Percentiles rank a stretch among this genome's conserved stretches.
phyloP scores from a whole-genome alignment of 2,888 invertebrate genomes.

The Chrysolina americana region DNA sequence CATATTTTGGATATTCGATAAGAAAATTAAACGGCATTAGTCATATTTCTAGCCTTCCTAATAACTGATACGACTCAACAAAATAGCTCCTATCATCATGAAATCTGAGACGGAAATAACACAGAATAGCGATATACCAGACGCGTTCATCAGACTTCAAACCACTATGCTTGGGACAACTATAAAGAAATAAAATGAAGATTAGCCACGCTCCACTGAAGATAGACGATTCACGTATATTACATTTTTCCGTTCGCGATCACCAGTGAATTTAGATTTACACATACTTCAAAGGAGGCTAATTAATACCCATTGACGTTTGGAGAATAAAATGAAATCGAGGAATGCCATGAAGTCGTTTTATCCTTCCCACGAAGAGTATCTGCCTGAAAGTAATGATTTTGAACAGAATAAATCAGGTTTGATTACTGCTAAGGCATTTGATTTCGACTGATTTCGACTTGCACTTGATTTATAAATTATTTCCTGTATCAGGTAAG shows the following conservation, averaged over 20 bases:
- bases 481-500: background rate
- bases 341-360: slow-evolving; percentile 15
- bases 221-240: slow-evolving; percentile 25
- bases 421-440: background rate
- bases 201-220: slow-evolving; percentile 26
- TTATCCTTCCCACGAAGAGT: slow-evolving; percentile 22
- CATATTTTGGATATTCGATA: background rate
- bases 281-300: slow-evolving; percentile 20
- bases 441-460: slow-evolving; percentile 9
- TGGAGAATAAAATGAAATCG: slow-evolving; percentile 21
- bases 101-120: slow-evolving; percentile 8
- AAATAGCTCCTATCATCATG: background rate
- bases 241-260: slow-evolving; percentile 26
- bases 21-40: background rate
- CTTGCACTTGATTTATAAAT: background rate
- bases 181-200: slow-evolving; percentile 29
- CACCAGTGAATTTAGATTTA: slow-evolving; percentile 29
- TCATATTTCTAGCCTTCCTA: background rate
- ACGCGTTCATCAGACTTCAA: slow-evolving; percentile 18
- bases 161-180: slow-evolving; percentile 12
- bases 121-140: background rate
- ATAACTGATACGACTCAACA: slow-evolving; percentile 1
- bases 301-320: slow-evolving; percentile 27
- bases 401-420: slow-evolving; percentile 12
- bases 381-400: slow-evolving; percentile 17